These are phyloP conservation scores for Boulengeromyrus knoepffleri DNA, from an alignment of 2,113 vertebrate species.

Conservation along the genomic window DNA sequence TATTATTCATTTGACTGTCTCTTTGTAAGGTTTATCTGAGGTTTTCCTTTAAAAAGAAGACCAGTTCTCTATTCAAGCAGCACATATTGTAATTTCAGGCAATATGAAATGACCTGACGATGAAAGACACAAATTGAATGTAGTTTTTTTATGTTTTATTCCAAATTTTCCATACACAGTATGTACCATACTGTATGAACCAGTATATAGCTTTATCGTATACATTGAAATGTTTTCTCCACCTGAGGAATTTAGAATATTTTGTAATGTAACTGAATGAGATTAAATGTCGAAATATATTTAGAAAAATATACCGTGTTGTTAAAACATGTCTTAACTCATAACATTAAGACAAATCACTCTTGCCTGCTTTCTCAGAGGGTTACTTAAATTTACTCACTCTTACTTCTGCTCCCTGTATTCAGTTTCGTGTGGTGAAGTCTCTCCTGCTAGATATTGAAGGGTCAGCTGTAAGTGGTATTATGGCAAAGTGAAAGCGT, in stretches of 20 bases:
- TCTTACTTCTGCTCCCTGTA: not conserved
- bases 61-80: not conserved
- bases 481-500: not conserved
- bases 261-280: not conserved
- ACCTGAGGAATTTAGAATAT: not conserved
- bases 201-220: not conserved
- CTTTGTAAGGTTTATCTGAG: not conserved
- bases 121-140: not conserved
- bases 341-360: not conserved
- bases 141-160: too few species aligned
- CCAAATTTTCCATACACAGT: not conserved
- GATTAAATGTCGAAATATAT: not conserved
- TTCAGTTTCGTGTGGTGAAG: not conserved
- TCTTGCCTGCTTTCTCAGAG: not conserved
- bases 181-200: not conserved
- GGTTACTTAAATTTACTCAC: not conserved
- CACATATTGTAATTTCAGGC: not conserved
- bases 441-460: not conserved
- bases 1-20: not conserved
- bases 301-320: not conserved
- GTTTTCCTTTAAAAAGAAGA: not conserved
- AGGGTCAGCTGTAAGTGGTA: not conserved
- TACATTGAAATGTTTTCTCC: not conserved
- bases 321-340: too few species aligned
- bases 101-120: not conserved